Conservation (phyloP, 2,888 invertebrate species). For the Elgonia sp. region DNA sequence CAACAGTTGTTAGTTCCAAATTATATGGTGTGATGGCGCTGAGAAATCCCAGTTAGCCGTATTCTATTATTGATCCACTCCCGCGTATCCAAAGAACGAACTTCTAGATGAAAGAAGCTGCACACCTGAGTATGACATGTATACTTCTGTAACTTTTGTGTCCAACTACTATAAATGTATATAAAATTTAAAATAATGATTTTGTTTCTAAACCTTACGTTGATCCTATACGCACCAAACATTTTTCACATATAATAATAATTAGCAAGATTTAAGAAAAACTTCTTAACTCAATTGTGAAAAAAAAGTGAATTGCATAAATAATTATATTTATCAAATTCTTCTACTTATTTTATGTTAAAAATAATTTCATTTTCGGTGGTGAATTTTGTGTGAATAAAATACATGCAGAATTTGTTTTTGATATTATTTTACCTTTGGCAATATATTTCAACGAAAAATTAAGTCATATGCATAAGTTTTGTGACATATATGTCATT, state of each 20-base stretch:
- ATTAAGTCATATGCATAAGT: slow-evolving; percentile 8
- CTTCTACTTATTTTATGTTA: no score
- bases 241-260: no score
- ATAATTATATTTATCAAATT: no score
- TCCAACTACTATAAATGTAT: slow-evolving; percentile 5
- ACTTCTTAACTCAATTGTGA: no score
- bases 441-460: background rate
- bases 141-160: slow-evolving; percentile 5
- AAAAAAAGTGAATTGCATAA: no score
- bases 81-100: slow-evolving; percentile 70
- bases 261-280: no score
- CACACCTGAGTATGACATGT: slow-evolving; percentile 51
- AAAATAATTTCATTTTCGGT: no score
- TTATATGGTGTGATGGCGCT: slow-evolving; percentile 80
- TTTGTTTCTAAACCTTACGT: background rate
- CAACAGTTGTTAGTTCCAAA: slow-evolving; percentile 80
- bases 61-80: slow-evolving; percentile 81
- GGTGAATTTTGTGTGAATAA: no score
- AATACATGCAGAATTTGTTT: background rate
- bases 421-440: background rate
- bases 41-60: slow-evolving; percentile 79
- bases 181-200: slow-evolving; percentile 7
- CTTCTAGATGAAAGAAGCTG: slow-evolving; percentile 47
- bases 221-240: no score
- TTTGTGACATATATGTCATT: background rate